Base-by-base conservation (phyloP, 2,888 invertebrate genomes). In the Epinotia brunnichana region DNA sequence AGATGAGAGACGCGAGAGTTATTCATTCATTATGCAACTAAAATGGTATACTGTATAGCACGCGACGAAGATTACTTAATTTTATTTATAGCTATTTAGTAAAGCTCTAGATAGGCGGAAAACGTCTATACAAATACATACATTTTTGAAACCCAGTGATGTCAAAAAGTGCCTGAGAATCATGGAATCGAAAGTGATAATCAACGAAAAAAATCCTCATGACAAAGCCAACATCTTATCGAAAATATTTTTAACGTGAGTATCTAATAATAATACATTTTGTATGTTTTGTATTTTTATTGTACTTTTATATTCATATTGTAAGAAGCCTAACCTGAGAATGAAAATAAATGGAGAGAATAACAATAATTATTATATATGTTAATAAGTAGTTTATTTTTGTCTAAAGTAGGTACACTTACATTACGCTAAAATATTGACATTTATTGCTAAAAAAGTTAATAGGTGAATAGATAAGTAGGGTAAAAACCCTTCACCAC, bases 201-300 rank as follows among this genome's bases (percentile, higher is more conserved):
- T 94, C 76, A 92, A 94, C 71, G 94, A 95, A 79, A 94, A 94
- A 70, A 95, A 95, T 85, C 95, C 95, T 0, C 92, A 94, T 78
- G 90, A 92, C 51, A 90, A 87, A 68, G 94, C 95, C 0, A 95
- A 95, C 85, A 81, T 94, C 60, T 73, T 95, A 24, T 95, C 95
- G 11, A 95, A 93, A 87, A 84, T 95, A 76, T 89, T 95, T 80
- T 94, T 95, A 82, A 94, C 94, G 96, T 95, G 86, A 95, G 95
- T 94, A 79, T 63, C 57, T 56, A n/a, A 35, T 35, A 35, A 35
- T n/a, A n/a, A n/a, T n/a, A n/a, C n/a, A n/a, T n/a, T n/a, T n/a
- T n/a, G n/a, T n/a, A n/a, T n/a, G n/a, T n/a, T n/a, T n/a, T n/a
- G n/a, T n/a, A n/a, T n/a, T n/a, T n/a, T n/a, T n/a, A n/a, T n/a